Conservation (phyloP, 2,113 vertebrate genomes). For the Rhipidura dahli region DNA sequence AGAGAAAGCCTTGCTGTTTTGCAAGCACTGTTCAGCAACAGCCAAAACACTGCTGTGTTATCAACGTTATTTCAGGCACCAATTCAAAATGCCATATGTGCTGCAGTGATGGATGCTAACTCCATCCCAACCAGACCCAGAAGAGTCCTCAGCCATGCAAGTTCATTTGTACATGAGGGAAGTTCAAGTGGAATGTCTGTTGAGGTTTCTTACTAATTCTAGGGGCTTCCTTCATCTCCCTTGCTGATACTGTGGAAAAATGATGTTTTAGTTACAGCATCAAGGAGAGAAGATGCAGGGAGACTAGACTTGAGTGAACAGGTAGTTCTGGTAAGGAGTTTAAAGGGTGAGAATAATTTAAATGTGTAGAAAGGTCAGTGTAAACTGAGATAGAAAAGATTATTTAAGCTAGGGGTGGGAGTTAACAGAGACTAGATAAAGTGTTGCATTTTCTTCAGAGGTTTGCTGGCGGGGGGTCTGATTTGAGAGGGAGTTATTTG, state of each 20-base stretch:
- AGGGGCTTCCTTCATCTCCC: neutral
- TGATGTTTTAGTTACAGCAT: neutral
- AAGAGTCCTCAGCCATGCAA: neutral
- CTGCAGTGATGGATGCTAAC: neutral
- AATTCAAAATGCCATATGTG: neutral
- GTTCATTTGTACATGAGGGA: neutral
- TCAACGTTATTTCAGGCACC: neutral
- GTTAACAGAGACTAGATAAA: neutral
- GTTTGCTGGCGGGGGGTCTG: neutral
- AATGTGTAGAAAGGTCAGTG: neutral
- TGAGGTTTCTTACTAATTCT: neutral
- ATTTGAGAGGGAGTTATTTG: neutral
- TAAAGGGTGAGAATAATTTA: neutral
- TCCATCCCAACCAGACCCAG: neutral
- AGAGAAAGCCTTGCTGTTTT: neutral
- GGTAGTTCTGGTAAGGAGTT: neutral
- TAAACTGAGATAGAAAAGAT: neutral
- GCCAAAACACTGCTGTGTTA: neutral
- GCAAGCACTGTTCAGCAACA: neutral
- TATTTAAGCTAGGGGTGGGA: neutral
- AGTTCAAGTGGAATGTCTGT: neutral
- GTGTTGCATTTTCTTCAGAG: neutral
- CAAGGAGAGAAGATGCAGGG: neutral
- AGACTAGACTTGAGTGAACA: neutral
- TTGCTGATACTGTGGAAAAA: neutral